These are phyloP conservation scores for Antennarius striatus DNA, from an alignment of 2,113 vertebrate genomes.

Conservation along the genomic window DNA sequence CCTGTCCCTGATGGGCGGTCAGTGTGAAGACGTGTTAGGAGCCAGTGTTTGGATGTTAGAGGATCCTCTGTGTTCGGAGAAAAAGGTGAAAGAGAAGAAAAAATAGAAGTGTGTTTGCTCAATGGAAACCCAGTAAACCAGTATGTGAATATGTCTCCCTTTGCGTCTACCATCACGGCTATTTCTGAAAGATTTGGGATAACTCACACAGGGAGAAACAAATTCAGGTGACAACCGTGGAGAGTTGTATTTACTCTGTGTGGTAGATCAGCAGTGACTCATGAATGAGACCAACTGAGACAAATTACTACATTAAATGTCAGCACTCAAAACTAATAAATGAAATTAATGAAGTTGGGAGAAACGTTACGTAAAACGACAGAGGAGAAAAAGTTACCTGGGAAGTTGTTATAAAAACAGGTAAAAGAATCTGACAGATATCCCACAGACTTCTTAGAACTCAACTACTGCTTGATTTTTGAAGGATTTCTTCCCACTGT, in stretches of 20 bases:
- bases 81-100: constrained; percentile 43
- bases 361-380: no score
- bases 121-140: constrained; percentile 56
- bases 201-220: constrained; percentile 1
- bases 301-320: background rate
- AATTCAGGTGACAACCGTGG: constrained; percentile 18
- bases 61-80: constrained; percentile 53
- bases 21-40: constrained; percentile 22
- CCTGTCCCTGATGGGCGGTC: constrained; percentile 13
- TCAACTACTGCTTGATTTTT: no score
- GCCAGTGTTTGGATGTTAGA: constrained; percentile 41
- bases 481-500: no score
- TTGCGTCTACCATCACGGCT: constrained; percentile 9
- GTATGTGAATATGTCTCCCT: constrained; percentile 30
- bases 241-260: constrained; percentile 1
- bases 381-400: no score
- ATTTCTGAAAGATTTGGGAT: constrained; percentile 11
- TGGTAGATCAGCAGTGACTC: background rate
- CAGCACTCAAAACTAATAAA: no score
- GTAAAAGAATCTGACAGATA: no score
- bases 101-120: constrained; percentile 75
- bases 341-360: no score
- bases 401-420: no score
- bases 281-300: background rate
- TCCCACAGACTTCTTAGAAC: no score